Evolutionary conservation across 2,113 vertebrate species (phyloP).

Genomic region (Chaetops frenatus): DNA sequence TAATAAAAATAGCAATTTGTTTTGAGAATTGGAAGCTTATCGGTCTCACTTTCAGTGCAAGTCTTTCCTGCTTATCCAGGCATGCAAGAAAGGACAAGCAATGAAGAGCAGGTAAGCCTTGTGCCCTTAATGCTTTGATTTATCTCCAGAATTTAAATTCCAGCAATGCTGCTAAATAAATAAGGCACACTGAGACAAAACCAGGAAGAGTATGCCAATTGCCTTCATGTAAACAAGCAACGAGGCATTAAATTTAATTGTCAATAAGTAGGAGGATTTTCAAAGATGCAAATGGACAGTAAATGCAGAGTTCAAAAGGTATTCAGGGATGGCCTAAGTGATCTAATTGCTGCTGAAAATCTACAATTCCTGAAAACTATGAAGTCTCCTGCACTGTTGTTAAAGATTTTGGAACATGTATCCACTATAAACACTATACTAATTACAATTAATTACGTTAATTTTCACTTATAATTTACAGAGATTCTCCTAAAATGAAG

Average conservation of each 20-base stretch:
- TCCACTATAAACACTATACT: conserved; percentile 14
- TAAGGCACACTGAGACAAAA: not conserved
- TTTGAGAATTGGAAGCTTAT: not conserved
- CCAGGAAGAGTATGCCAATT: not conserved
- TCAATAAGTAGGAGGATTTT: not conserved
- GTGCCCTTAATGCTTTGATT: not conserved
- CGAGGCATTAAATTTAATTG: not conserved
- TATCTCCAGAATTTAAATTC: not conserved
- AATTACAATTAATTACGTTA: conserved; percentile 54
- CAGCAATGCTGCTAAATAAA: not conserved
- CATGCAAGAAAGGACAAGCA: not conserved
- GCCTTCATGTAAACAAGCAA: not conserved
- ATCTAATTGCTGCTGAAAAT: not conserved
- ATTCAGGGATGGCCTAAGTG: not conserved
- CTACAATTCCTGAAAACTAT: not conserved
- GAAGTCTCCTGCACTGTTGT: not conserved
- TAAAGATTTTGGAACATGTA: not conserved
- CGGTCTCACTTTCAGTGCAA: not conserved
- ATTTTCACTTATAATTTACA: conserved; percentile 29
- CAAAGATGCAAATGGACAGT: not conserved
- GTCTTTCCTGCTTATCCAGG: not conserved
- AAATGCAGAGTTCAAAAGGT: not conserved
- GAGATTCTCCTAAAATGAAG: not conserved
- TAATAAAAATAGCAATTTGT: not conserved
- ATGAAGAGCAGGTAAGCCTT: not conserved